These are phyloP conservation scores for Graphium colonna DNA, from an alignment of 2,888 invertebrate genomes.

Conservation along the genomic window DNA sequence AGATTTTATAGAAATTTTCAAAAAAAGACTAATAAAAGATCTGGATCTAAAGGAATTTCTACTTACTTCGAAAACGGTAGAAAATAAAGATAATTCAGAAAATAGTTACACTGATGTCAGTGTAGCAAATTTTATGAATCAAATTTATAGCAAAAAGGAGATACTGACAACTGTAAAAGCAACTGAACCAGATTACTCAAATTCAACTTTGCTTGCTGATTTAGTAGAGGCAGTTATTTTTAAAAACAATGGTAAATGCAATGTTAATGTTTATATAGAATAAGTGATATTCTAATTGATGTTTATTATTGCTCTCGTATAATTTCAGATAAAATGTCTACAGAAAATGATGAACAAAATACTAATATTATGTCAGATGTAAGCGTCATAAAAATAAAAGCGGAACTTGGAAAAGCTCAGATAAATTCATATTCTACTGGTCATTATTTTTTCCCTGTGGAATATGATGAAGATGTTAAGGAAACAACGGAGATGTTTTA, in stretches of 20 bases:
- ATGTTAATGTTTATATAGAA: neutral
- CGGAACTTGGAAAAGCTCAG: constrained; percentile 55
- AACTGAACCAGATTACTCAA: constrained; percentile 49
- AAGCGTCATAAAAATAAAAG: constrained; percentile 56
- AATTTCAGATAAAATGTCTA: constrained; percentile 48
- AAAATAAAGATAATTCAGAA: constrained; percentile 35
- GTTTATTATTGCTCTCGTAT: constrained; percentile 8
- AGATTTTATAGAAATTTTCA: constrained; percentile 59
- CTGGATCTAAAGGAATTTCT: constrained; percentile 55
- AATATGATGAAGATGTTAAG: constrained; percentile 41
- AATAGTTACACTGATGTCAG: constrained; percentile 48
- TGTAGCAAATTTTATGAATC: constrained; percentile 57
- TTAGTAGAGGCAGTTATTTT: constrained; percentile 72
- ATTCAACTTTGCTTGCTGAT: constrained; percentile 67
- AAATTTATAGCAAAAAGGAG: constrained; percentile 57
- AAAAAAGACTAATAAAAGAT: constrained; percentile 58
- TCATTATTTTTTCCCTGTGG: constrained; percentile 72
- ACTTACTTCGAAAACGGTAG: constrained; percentile 36
- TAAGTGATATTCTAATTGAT: neutral
- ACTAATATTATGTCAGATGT: constrained; percentile 37
- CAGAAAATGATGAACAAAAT: constrained; percentile 33
- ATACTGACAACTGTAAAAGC: constrained; percentile 43
- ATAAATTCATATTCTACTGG: constrained; percentile 60
- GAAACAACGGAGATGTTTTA: constrained; percentile 56
- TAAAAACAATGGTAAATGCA: constrained; percentile 51